Percentiles rank a stretch among this genome's conserved stretches.
These are phyloP conservation scores for Meiosimyza platycephala DNA, from an alignment of 2,888 invertebrate species.

Conservation along the genomic window DNA sequence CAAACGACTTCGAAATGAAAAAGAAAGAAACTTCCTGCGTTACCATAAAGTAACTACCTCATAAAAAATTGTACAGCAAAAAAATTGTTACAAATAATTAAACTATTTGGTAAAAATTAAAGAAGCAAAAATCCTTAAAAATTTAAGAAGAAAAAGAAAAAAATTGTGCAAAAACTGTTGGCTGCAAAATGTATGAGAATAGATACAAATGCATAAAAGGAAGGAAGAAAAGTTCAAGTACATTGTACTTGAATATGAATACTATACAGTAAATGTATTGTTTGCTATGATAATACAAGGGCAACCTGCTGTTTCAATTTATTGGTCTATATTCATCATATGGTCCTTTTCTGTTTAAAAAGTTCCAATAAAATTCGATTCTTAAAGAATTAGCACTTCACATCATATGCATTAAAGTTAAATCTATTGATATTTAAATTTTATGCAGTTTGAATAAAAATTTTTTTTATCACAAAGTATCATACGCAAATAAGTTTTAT, in stretches of 20 bases:
- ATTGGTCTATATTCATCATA: too few relatives aligned
- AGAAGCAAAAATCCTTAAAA: neutral
- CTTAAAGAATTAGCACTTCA: too few relatives aligned
- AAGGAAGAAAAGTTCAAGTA: neutral
- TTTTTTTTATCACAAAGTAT: neutral
- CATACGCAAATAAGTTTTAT: neutral
- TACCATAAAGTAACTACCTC: too few relatives aligned
- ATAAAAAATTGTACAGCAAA: too few relatives aligned
- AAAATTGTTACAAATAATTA: too few relatives aligned
- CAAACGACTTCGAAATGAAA: too few relatives aligned
- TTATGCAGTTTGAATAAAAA: too few relatives aligned
- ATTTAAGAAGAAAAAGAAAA: neutral
- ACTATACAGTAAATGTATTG: neutral
- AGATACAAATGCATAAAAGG: neutral
- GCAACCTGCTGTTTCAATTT: slow-evolving; percentile 24
- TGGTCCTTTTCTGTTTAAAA: too few relatives aligned
- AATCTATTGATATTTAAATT: too few relatives aligned
- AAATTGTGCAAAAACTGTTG: slow-evolving; percentile 12
- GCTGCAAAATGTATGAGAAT: slow-evolving; percentile 10
- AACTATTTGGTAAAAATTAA: neutral
- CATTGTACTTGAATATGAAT: slow-evolving; percentile 17
- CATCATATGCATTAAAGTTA: too few relatives aligned
- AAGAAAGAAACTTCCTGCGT: too few relatives aligned
- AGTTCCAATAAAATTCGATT: too few relatives aligned
- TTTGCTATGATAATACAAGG: neutral